Evolutionary conservation across 35 echinoderm and acorn worm genomes (phyloP).

Genomic region (Lytechinus variegatus): DNA sequence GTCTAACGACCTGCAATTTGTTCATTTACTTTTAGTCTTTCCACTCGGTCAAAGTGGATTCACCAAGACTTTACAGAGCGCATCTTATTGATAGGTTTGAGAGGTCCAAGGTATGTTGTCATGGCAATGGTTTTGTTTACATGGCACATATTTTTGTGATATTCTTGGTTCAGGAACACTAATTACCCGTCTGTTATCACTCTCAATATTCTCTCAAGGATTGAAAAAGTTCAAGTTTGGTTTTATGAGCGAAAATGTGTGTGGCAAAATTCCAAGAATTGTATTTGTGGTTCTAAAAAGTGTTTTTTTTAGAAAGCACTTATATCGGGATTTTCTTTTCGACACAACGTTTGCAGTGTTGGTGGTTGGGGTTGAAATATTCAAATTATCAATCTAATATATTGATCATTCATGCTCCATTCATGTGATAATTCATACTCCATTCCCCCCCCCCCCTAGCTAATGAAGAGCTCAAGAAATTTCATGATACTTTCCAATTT

Average conservation of each 20-base stretch:
- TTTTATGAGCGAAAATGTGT: not conserved
- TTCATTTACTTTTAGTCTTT: not conserved
- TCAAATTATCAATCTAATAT: not conserved
- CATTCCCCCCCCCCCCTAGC: too few species aligned
- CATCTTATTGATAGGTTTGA: not conserved
- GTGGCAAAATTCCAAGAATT: not conserved
- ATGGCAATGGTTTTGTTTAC: not conserved
- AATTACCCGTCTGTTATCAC: not conserved
- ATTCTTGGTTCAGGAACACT: not conserved
- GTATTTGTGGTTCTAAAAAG: not conserved
- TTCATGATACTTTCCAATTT: too few species aligned
- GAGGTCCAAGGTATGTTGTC: not conserved
- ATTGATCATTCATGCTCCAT: too few species aligned
- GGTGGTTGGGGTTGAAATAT: not conserved
- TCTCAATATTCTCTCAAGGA: not conserved
- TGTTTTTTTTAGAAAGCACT: not conserved
- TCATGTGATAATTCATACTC: too few species aligned
- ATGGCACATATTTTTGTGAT: not conserved
- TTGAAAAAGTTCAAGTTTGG: not conserved
- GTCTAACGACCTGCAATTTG: not conserved
- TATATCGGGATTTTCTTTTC: not conserved
- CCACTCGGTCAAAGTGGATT: not conserved
- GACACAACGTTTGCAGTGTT: not conserved
- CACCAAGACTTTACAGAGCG: not conserved
- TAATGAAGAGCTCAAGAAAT: too few species aligned